These are phyloP conservation scores for Coregonus ussuriensis DNA, from an alignment of 2,797 vertebrate species.

Conservation along the genomic window DNA sequence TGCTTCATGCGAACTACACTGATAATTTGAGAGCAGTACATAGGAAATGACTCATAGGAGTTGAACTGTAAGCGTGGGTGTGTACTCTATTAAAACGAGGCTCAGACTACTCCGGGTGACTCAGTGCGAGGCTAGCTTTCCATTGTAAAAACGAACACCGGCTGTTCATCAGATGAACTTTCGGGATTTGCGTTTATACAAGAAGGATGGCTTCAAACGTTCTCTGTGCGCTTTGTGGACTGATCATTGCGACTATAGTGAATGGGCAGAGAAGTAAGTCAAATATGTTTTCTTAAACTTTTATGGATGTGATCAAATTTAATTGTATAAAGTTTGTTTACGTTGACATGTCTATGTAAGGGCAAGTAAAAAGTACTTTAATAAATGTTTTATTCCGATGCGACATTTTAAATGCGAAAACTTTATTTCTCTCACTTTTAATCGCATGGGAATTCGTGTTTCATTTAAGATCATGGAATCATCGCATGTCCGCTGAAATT, in stretches of 20 bases:
- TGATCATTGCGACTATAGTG: conserved; percentile 63
- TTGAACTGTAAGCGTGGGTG: conserved; percentile 77
- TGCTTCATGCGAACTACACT: conserved; percentile 41
- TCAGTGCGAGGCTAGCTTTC: conserved; percentile 78
- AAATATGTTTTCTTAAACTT: not conserved
- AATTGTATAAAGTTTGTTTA: not conserved
- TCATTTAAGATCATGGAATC: conserved; percentile 42
- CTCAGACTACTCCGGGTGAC: conserved; percentile 76
- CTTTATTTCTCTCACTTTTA: not conserved
- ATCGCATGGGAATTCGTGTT: conserved; percentile 15
- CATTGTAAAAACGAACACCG: conserved; percentile 68
- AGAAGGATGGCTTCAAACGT: conserved; percentile 63
- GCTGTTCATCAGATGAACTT: conserved; percentile 69
- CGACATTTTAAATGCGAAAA: not conserved
- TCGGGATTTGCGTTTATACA: conserved; percentile 53
- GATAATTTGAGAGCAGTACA: conserved; percentile 68
- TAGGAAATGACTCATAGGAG: conserved; percentile 82
- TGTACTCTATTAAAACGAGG: conserved; percentile 81
- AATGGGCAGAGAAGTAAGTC: conserved; percentile 76
- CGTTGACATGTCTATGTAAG: not conserved
- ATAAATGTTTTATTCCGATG: no score
- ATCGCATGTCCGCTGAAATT: conserved; percentile 44
- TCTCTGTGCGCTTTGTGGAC: conserved; percentile 64
- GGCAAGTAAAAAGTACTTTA: not conserved
- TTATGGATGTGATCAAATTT: not conserved